Conservation (phyloP, 2,888 invertebrate genomes). For the Coleophora deauratella region DNA sequence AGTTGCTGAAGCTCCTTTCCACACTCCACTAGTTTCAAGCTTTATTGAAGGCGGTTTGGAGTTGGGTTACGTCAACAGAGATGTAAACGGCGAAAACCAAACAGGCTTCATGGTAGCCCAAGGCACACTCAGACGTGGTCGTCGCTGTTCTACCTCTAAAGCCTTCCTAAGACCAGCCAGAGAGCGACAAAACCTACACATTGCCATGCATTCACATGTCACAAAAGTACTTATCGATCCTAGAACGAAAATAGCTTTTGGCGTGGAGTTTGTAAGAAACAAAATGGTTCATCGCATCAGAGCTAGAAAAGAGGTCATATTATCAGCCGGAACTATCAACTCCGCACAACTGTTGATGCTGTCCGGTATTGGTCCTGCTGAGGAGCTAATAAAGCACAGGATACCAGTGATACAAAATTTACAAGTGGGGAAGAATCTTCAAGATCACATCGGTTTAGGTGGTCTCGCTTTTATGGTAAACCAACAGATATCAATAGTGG, state of each 20-base stretch:
- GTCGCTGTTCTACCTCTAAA: slow-evolving; percentile 91
- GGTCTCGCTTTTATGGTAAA: slow-evolving; percentile 89
- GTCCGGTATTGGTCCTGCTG: slow-evolving; percentile 88
- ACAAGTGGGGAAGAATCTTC: slow-evolving; percentile 88
- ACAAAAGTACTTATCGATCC: slow-evolving; percentile 84
- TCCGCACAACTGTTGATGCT: slow-evolving; percentile 96
- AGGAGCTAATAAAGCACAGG: slow-evolving; percentile 80
- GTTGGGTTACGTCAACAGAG: slow-evolving; percentile 89
- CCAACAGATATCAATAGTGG: slow-evolving; percentile 84
- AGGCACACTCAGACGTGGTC: slow-evolving; percentile 84
- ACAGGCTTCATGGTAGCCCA: slow-evolving; percentile 93
- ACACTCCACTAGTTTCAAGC: slow-evolving; percentile 86
- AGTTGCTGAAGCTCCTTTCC: slow-evolving; percentile 89
- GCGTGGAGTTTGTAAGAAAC: slow-evolving; percentile 86
- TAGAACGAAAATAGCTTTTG: slow-evolving; percentile 83
- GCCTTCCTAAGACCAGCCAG: slow-evolving; percentile 89
- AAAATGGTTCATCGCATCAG: slow-evolving; percentile 81
- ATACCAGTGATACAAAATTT: slow-evolving; percentile 88
- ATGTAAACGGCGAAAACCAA: slow-evolving; percentile 90
- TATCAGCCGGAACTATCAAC: slow-evolving; percentile 94
- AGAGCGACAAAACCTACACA: slow-evolving; percentile 86
- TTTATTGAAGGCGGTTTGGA: slow-evolving; percentile 89
- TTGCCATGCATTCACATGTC: slow-evolving; percentile 87
- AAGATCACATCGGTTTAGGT: slow-evolving; percentile 91
- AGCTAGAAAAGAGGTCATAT: slow-evolving; percentile 89